A percentile compares a stretch with the other conserved stretches of the same genome.
These are phyloP conservation scores for Lepidonotus clava DNA, from an alignment of 2,888 invertebrate species.

Conservation along the genomic window DNA sequence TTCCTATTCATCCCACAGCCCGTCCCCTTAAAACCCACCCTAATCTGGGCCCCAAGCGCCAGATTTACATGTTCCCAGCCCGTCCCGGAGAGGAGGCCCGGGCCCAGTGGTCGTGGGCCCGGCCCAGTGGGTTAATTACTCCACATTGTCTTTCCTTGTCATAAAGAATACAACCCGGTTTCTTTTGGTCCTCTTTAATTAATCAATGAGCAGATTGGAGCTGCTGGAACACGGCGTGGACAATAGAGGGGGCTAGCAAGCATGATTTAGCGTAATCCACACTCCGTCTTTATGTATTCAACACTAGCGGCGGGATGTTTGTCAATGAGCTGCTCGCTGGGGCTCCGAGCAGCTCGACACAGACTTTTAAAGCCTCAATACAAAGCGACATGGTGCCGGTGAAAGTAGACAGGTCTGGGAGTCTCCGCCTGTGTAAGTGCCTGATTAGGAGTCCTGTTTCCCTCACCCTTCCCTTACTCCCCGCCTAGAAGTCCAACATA, in stretches of 20 bases:
- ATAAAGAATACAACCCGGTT: neutral
- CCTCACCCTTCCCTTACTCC: too few relatives aligned
- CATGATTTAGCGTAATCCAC: too few relatives aligned
- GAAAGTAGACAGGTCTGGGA: too few relatives aligned
- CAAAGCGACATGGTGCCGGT: neutral
- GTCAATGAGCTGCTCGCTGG: neutral
- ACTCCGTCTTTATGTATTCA: too few relatives aligned
- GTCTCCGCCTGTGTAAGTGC: too few relatives aligned
- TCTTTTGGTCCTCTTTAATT: too few relatives aligned
- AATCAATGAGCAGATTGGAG: too few relatives aligned
- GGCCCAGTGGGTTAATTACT: neutral
- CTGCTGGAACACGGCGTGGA: too few relatives aligned
- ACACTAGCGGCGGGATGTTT: too few relatives aligned
- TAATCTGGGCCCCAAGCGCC: neutral
- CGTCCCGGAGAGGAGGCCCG: neutral
- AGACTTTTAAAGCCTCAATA: neutral
- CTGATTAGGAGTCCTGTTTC: too few relatives aligned
- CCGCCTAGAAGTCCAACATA: too few relatives aligned
- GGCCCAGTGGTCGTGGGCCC: neutral
- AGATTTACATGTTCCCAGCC: constrained; percentile 2
- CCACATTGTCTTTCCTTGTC: neutral
- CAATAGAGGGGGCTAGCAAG: too few relatives aligned
- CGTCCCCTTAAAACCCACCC: neutral
- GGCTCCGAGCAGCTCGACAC: neutral
- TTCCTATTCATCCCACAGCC: neutral